A percentile compares a stretch with the other conserved stretches of the same genome.
These are phyloP conservation scores for Daktulosphaira vitifoliae DNA, from an alignment of 1,140 invertebrate species.

Conservation along the genomic window DNA sequence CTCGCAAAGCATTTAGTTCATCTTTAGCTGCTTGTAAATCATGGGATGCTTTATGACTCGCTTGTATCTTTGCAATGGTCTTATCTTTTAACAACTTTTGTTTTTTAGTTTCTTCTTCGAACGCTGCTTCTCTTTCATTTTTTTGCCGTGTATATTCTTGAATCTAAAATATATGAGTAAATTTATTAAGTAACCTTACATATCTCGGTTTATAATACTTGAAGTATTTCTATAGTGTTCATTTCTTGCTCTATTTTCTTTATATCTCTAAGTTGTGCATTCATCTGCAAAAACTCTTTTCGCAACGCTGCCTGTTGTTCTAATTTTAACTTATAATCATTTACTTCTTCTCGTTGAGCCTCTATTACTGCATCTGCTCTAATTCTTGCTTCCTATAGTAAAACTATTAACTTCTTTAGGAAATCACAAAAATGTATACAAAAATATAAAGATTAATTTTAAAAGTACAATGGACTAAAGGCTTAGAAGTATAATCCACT, in stretches of 20 bases:
- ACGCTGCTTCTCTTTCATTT: constrained; percentile 48
- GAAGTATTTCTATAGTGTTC: constrained; percentile 42
- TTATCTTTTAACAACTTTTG: constrained; percentile 46
- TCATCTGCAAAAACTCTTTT: constrained; percentile 4
- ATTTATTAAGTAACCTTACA: constrained; percentile 36
- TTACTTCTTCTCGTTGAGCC: constrained; percentile 49
- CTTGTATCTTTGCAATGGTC: constrained; percentile 46
- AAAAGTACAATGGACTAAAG: too few species aligned
- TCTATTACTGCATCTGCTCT: constrained; percentile 45
- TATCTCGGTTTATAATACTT: neutral
- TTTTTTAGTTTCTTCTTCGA: constrained; percentile 48
- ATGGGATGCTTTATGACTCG: constrained; percentile 44
- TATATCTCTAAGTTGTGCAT: neutral
- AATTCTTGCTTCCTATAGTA: constrained; percentile 6
- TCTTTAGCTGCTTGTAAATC: constrained; percentile 46
- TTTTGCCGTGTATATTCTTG: constrained; percentile 53
- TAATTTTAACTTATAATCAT: constrained; percentile 43
- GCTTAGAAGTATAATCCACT: too few species aligned
- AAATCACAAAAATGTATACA: too few species aligned
- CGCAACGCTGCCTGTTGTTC: constrained; percentile 40
- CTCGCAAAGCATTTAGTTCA: constrained; percentile 47
- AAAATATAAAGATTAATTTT: too few species aligned
- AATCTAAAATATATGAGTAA: constrained; percentile 48
- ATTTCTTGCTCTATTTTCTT: constrained; percentile 47
- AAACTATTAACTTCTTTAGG: neutral